Conservation (phyloP, 35 echinoderm and acorn worm species). For the Ptychodera flava region DNA sequence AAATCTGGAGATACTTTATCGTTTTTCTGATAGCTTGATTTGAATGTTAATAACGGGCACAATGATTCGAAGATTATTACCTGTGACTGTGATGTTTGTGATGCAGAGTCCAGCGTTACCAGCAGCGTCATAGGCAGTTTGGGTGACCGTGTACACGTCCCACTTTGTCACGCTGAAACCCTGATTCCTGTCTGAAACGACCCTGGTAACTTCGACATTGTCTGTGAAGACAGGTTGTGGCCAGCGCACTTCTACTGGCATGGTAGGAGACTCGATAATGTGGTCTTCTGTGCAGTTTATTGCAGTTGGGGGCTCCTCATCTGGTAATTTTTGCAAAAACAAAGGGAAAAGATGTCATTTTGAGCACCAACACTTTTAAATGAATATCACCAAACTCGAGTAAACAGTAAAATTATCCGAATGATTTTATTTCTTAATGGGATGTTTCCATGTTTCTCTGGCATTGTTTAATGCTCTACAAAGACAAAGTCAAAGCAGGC, state of each 20-base stretch:
- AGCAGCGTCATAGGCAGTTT: background rate
- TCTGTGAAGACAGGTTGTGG: background rate
- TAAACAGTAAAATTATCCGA: too few relatives aligned
- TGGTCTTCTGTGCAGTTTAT: background rate
- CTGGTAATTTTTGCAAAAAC: too few relatives aligned
- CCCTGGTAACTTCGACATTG: background rate
- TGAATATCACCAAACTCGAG: too few relatives aligned
- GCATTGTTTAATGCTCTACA: too few relatives aligned
- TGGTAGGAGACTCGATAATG: background rate
- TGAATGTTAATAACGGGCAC: too few relatives aligned
- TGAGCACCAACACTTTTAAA: too few relatives aligned
- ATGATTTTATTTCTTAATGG: too few relatives aligned
- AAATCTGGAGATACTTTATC: too few relatives aligned
- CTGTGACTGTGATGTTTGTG: background rate
- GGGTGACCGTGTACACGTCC: background rate
- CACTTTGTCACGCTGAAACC: background rate
- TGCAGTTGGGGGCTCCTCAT: background rate
- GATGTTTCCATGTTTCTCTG: too few relatives aligned
- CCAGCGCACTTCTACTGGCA: background rate
- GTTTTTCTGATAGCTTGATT: too few relatives aligned
- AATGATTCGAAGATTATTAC: too few relatives aligned
- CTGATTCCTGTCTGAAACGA: background rate
- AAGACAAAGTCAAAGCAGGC: too few relatives aligned
- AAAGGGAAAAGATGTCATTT: background rate
- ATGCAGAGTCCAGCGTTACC: background rate